Percentiles rank a stretch among this genome's conserved stretches.
phyloP scores from a whole-genome alignment of 2,113 vertebrate genomes.

The Orthochromis malagaraziensis region DNA sequence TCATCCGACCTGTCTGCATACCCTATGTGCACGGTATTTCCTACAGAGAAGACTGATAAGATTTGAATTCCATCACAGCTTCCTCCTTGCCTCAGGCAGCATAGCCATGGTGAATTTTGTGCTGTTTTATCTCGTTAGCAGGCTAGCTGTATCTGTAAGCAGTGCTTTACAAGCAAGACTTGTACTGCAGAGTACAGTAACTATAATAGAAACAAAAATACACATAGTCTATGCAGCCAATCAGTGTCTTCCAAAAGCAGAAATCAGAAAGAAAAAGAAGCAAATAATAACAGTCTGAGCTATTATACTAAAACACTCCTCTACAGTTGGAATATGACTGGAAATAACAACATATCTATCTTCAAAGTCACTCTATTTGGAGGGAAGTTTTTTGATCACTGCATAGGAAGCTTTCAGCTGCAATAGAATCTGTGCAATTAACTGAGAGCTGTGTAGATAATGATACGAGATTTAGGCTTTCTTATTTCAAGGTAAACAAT shows the following conservation, averaged over 20 bases:
- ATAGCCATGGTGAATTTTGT: slow-evolving; percentile 5
- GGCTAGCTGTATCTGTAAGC: neutral
- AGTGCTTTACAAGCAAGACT: neutral
- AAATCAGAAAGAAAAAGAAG: neutral
- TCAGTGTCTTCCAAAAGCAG: neutral
- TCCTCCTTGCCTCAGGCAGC: slow-evolving; percentile 21
- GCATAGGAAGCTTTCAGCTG: neutral
- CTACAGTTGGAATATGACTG: neutral
- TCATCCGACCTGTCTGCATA: slow-evolving; percentile 29
- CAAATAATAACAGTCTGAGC: neutral
- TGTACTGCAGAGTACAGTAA: neutral
- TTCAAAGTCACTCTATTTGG: neutral
- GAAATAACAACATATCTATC: neutral
- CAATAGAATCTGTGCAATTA: neutral
- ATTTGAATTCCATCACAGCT: slow-evolving; percentile 42
- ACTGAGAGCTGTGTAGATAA: neutral
- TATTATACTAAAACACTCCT: neutral
- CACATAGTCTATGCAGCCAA: neutral
- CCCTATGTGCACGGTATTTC: slow-evolving; percentile 14
- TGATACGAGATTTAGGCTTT: neutral
- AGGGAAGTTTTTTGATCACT: neutral
- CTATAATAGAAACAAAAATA: neutral
- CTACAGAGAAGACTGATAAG: slow-evolving; percentile 45
- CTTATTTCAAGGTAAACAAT: neutral
- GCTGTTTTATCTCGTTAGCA: slow-evolving; percentile 31